phyloP scores from a whole-genome alignment of 2,888 invertebrate species.

The Rutpela maculata region DNA sequence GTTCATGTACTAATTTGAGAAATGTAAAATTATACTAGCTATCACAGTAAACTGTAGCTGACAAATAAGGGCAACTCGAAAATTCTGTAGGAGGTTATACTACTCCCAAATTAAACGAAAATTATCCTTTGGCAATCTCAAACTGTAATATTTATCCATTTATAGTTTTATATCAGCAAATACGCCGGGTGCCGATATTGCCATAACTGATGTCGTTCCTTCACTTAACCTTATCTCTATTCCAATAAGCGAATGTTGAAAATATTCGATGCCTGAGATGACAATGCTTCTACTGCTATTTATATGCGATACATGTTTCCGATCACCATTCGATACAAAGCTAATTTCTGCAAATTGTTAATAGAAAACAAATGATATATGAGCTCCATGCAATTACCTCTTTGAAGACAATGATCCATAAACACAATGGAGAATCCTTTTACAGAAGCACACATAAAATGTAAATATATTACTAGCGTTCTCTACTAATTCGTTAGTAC shows the following conservation, averaged over 20 bases:
- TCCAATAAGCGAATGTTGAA: background rate
- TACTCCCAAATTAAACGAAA: too few species aligned
- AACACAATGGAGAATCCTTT: conserved; percentile 1
- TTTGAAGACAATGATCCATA: background rate
- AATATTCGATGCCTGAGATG: background rate
- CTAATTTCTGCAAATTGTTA: conserved; percentile 11
- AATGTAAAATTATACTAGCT: too few species aligned
- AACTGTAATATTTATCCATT: background rate
- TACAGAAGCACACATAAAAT: background rate
- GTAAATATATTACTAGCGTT: background rate
- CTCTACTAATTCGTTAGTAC: background rate
- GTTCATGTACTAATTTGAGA: too few species aligned
- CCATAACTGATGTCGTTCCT: background rate
- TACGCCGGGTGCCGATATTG: background rate
- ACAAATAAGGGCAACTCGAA: too few species aligned
- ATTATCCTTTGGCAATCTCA: too few species aligned
- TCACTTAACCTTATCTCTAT: background rate
- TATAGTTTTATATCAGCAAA: too few species aligned
- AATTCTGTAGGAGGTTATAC: too few species aligned
- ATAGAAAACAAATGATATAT: background rate
- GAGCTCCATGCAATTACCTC: background rate
- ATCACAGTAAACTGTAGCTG: too few species aligned
- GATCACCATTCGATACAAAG: background rate
- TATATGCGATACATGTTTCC: background rate
- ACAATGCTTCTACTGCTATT: background rate